Percentiles rank a stretch among this genome's conserved stretches.
Conservation (phyloP, 2,797 vertebrate genomes). For the Protosalanx chinensis region DNA sequence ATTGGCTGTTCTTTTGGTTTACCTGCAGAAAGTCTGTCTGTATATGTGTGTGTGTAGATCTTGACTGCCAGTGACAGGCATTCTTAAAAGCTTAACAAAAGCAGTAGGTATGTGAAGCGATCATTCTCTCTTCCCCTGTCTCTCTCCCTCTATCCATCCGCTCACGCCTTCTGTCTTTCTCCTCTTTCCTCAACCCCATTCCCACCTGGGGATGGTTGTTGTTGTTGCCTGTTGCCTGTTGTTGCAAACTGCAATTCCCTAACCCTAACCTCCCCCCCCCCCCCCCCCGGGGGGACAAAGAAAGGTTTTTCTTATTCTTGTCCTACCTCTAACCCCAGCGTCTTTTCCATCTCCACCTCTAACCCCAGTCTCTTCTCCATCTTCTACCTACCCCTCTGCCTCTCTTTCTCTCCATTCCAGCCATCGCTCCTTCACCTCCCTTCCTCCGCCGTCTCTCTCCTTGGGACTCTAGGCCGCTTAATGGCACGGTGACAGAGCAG, state of each 20-base stretch:
- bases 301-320: too few relatives aligned
- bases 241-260: too few relatives aligned
- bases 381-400: background rate
- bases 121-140: background rate
- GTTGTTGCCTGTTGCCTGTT: too few relatives aligned
- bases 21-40: background rate
- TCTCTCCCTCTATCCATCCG: too few relatives aligned
- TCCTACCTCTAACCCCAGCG: background rate
- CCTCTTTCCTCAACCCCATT: background rate
- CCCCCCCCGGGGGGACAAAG: too few relatives aligned
- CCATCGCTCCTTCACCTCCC: background rate
- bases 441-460: slow-evolving; percentile 47
- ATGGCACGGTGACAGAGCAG: slow-evolving; percentile 86
- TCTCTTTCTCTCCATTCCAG: background rate
- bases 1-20: background rate
- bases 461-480: slow-evolving; percentile 67
- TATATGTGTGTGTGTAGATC: too few relatives aligned
- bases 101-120: background rate
- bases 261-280: too few relatives aligned
- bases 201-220: background rate
- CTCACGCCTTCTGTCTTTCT: too few relatives aligned
- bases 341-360: slow-evolving; percentile 3
- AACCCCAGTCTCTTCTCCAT: background rate
- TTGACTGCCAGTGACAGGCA: too few relatives aligned
- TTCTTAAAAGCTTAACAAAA: too few relatives aligned